A percentile compares a stretch with the other conserved stretches of the same genome.
These are phyloP conservation scores for Acrossocheilus wenchowensis DNA, from an alignment of 2,797 vertebrate genomes.

Conservation along the genomic window DNA sequence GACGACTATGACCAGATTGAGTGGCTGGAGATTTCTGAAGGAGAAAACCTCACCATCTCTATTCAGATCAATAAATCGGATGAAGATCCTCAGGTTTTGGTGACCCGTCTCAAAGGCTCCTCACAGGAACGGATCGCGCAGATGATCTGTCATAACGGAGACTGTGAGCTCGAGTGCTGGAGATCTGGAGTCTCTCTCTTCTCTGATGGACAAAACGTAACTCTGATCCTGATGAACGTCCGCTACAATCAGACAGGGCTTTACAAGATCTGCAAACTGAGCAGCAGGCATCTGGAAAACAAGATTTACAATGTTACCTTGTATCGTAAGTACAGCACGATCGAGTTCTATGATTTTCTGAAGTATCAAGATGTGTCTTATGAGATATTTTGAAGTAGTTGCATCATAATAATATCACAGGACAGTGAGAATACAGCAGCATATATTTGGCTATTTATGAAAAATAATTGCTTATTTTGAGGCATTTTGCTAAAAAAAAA, in stretches of 20 bases:
- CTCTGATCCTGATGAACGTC: background rate
- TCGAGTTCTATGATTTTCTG: background rate
- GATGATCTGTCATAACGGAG: background rate
- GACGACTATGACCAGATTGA: background rate
- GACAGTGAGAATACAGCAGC: too few relatives aligned
- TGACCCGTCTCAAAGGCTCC: background rate
- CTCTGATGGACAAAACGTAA: background rate
- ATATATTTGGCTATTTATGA: too few relatives aligned
- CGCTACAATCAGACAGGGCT: background rate
- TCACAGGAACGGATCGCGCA: background rate
- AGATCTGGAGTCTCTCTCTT: background rate
- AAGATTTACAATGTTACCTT: background rate
- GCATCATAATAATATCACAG: too few relatives aligned
- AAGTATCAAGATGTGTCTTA: background rate
- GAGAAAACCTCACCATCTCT: background rate
- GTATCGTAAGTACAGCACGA: background rate
- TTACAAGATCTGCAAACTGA: background rate
- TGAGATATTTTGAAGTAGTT: background rate
- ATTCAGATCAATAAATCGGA: background rate
- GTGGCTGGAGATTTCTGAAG: background rate
- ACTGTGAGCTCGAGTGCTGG: background rate
- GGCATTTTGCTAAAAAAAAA: too few relatives aligned
- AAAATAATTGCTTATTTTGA: too few relatives aligned
- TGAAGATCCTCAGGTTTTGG: background rate
- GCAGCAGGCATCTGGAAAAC: background rate